phyloP scores from a whole-genome alignment of 92 coral and sea anemone species.

The Porites rus region DNA sequence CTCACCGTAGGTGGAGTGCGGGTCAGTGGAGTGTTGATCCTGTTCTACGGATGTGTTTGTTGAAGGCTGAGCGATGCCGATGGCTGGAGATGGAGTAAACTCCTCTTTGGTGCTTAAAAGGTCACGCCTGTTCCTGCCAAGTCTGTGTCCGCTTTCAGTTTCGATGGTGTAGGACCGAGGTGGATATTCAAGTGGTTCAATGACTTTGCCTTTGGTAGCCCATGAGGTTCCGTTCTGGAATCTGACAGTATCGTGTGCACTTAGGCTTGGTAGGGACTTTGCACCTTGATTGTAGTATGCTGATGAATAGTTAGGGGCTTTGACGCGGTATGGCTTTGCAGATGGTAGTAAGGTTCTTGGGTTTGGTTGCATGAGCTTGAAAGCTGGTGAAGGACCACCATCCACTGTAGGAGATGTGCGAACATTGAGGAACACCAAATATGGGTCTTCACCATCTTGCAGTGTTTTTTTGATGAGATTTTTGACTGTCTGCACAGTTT shows the following conservation, averaged over 20 bases:
- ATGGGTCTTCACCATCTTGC: constrained; percentile 37
- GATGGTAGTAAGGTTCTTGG: constrained; percentile 44
- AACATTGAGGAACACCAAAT: constrained; percentile 29
- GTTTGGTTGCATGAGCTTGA: constrained; percentile 23
- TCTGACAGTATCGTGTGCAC: no score
- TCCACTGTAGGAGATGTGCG: constrained; percentile 39
- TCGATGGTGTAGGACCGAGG: no score
- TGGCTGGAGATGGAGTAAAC: not conserved
- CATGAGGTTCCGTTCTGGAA: no score
- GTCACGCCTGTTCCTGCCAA: no score
- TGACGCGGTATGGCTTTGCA: not conserved
- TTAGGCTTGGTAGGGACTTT: constrained; percentile 38
- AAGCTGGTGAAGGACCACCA: constrained; percentile 38
- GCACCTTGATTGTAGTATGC: constrained; percentile 26
- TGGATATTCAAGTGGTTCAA: no score
- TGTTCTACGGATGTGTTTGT: not conserved
- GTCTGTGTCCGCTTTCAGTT: not conserved
- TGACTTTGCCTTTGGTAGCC: no score
- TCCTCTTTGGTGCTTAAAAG: not conserved
- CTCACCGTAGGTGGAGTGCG: no score
- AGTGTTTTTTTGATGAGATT: constrained; percentile 12
- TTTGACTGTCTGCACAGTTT: constrained; percentile 32
- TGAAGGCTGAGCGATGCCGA: not conserved
- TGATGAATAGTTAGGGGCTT: constrained; percentile 19
- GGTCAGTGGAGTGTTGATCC: not conserved